Evolutionary conservation across 2,113 vertebrate genomes (phyloP), one percentile per base, ranked within the genome.

Genomic region (Sciurus niger): DNA sequence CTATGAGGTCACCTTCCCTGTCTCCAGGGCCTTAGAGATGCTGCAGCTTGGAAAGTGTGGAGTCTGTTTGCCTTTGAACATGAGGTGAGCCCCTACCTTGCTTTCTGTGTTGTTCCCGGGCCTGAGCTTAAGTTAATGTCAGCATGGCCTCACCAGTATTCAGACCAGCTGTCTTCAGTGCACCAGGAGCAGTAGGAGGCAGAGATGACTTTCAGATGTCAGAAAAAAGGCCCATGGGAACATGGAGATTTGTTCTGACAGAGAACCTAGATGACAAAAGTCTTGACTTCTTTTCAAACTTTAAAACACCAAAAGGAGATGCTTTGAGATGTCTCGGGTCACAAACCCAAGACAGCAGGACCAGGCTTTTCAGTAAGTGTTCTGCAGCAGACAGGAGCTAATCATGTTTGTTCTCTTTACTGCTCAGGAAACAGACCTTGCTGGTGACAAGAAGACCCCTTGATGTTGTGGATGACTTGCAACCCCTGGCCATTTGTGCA

Each of bases 381-480:
- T 51, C 76, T 28, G 2, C 14, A 43, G 70, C 40, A 11, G 10
- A 58, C 18, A 58, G 63, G 22, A 20, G 7, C 43, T 67, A 55
- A 43, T 40, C 25, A 68, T 20, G 53, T 68, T 10, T 60, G 48
- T 84, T 95, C 60, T 70, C 30, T 85, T 96, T 68, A 20, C 18
- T 90, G 43, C 37, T n/a, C 78, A 94, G 96, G 89, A 85, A 40
- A 74, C 20, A 34, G 76, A 43, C 1, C 48, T 51, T 90, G 65
- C 74, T 0, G 3, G 6, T 4, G 0, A 25, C 4, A 22, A 65
- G 16, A 20, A n/a, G 28, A 51, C 34, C n/a, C 24, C 51, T 55
- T 53, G 48, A n/a, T 53, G 28, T 53, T 22, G 0, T 4, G 28
- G 70, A 14, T 55, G 84, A 84, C 8, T 76, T 94, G 43, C 43